phyloP scores from a whole-genome alignment of 1,140 invertebrate genomes.

The Bombus waltoni region DNA sequence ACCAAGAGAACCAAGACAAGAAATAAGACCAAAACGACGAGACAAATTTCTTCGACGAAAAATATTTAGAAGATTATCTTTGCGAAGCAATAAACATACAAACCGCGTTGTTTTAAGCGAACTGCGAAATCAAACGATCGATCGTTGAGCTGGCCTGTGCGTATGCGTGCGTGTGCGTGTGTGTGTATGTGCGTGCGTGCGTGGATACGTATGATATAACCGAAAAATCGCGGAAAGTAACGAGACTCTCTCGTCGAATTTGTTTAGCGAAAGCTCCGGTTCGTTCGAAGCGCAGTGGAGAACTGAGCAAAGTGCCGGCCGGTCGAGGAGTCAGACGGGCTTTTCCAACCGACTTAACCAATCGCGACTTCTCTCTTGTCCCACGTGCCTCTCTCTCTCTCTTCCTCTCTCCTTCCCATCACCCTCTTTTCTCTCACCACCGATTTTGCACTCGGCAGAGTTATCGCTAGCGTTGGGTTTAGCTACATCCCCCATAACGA shows the following conservation, averaged over 20 bases:
- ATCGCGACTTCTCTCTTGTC: conserved; percentile 69
- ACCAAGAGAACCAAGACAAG: neutral
- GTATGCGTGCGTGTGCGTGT: neutral
- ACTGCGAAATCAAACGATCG: conserved; percentile 13
- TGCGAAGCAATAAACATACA: neutral
- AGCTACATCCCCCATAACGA: conserved; percentile 19
- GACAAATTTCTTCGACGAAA: too few species aligned
- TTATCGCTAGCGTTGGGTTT: neutral
- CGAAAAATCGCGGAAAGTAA: neutral
- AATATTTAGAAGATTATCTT: neutral
- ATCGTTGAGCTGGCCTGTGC: neutral
- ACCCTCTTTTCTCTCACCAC: conserved; percentile 16
- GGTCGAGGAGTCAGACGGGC: conserved; percentile 69
- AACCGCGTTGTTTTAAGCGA: neutral
- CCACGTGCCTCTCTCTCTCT: conserved; percentile 56
- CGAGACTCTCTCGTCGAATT: neutral
- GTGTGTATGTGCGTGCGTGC: neutral
- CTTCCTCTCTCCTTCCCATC: conserved; percentile 38
- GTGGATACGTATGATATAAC: neutral
- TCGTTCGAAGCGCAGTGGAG: conserved; percentile 72
- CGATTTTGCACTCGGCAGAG: conserved; percentile 15
- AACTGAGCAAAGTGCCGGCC: conserved; percentile 75
- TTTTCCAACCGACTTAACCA: conserved; percentile 73
- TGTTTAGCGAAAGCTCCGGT: conserved; percentile 61
- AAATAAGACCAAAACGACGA: too few species aligned